Base-by-base conservation (phyloP, 2,888 invertebrate genomes). In the Sarcophaga subvicina region DNA sequence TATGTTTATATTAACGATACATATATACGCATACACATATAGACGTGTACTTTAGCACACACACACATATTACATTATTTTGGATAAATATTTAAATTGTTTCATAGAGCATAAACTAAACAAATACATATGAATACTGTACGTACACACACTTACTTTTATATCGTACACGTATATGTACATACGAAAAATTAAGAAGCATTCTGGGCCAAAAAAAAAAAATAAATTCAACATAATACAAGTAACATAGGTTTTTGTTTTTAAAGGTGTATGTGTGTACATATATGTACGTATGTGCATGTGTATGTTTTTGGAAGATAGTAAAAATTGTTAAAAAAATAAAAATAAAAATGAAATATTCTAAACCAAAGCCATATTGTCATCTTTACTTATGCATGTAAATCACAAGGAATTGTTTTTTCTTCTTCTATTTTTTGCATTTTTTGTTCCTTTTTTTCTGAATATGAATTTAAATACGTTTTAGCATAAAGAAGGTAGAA, bases 21-120 rank as follows among this genome's bases (percentile, higher is more conserved):
- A 0, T 12, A 49, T 14, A 49, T 14, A 49, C 11, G 4, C 0
- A 14, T 12, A 49, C 14, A 49, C 14, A 37, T 37, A 37, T 8
- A 10, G 37, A 37, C 8, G 37, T 8, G 10, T 66, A 45, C 5
- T 20, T 25, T 6, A n/a, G 20, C n/a, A 3, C 17, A 47, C 20
- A 72, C 5, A 80, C 8, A 27, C 11, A n/a, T 54, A 63, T 45
- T 25, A 76, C 66, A 75, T 79, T 76, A 71, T 79, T 83, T 20
- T 60, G 63, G 72, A 80, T 72, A 86, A 86, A 86, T 83, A 83
- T 86, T 80, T 83, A 83, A 77, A 73, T 83, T 86, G 49, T 80
- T 86, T 73, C 77, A 75, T 70, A 72, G 47, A 86, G 14, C 69
- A 72, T 69, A 86, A 83, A 78, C 47, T 66, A n/a, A 17, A 78